These are phyloP conservation scores for Parotia lawesii DNA, from an alignment of 2,113 vertebrate species.

Conservation along the genomic window DNA sequence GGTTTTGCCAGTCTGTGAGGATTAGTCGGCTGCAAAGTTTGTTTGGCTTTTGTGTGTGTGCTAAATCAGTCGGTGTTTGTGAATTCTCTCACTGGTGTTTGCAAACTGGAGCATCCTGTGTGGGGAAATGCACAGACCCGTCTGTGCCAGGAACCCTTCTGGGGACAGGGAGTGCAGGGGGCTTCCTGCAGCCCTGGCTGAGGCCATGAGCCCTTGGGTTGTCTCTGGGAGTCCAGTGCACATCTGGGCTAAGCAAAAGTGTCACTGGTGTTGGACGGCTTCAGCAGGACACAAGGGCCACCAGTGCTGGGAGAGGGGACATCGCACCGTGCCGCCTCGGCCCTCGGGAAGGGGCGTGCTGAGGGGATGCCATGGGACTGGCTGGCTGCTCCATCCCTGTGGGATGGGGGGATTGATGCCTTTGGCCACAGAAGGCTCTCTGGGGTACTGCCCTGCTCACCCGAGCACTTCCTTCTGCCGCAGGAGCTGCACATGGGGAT, in stretches of 20 bases:
- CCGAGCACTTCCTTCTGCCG: accelerated
- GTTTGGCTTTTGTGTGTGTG: neutral
- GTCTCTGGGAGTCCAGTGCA: accelerated
- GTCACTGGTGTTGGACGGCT: neutral
- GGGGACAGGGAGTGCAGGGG: neutral
- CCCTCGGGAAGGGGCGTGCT: accelerated
- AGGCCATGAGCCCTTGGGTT: neutral
- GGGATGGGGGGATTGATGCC: neutral
- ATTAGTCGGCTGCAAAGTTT: neutral
- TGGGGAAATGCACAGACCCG: neutral
- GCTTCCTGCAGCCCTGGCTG: neutral
- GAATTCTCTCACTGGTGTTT: neutral
- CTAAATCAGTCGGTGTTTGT: neutral
- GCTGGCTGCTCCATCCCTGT: neutral
- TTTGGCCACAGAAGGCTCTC: neutral
- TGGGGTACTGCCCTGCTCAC: neutral
- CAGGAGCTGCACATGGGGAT: neutral
- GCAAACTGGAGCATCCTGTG: neutral
- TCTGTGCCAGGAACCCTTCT: neutral
- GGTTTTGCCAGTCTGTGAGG: neutral
- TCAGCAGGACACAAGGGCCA: neutral
- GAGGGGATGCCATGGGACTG: neutral
- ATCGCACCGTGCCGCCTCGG: neutral
- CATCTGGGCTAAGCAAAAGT: neutral
- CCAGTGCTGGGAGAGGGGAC: neutral